Base-by-base conservation (phyloP, 1,140 invertebrate species). In the Lepidurus packardi region DNA sequence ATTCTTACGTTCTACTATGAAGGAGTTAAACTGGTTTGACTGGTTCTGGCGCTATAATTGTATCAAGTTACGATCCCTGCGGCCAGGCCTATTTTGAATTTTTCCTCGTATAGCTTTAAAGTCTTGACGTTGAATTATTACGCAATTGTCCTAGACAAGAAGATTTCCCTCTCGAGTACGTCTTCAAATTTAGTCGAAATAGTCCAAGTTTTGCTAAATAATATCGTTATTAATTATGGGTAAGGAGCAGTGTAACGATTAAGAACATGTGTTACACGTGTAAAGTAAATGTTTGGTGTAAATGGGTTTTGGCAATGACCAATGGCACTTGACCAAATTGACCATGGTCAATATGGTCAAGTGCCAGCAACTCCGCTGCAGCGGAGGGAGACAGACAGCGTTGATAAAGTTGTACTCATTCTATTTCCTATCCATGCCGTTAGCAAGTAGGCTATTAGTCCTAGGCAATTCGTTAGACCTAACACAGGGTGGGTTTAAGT, bases 241-340 rank as follows among this genome's bases (percentile, higher is more conserved):
- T 34, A 34, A n/a, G n/a, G 1, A 34, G 25, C 25, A 34, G 25
- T 34, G 25, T 34, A 34, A 34, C 25, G 25, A 34, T 34, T 34
- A 34, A 34, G 25, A 34, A 34, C 3, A 34, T 65, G 21, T n/a
- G 13, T 65, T 4, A n/a, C n/a, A n/a, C n/a, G n/a, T n/a, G n/a
- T n/a, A n/a, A 16, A 16, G 9, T 65, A 9, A 65, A 65, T 65
- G 6, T 65, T 7, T 65, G 53, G 6, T 65, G 21, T 13, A 8
- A 13, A 65, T n/a, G 53, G 53, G 53, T n/a, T n/a, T 65, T 65
- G 53, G 53, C 53, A 9, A 34, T 34, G 53, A 5, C n/a, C 16
- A n/a, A 65, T 65, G 53, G 53, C 53, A 65, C 53, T 13, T 65
- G 53, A 21, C 53, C 53, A 65, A 65, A 65, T 65, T 65, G 21